These are phyloP conservation scores for Cordilura impudica DNA, from an alignment of 2,888 invertebrate species.

Conservation along the genomic window DNA sequence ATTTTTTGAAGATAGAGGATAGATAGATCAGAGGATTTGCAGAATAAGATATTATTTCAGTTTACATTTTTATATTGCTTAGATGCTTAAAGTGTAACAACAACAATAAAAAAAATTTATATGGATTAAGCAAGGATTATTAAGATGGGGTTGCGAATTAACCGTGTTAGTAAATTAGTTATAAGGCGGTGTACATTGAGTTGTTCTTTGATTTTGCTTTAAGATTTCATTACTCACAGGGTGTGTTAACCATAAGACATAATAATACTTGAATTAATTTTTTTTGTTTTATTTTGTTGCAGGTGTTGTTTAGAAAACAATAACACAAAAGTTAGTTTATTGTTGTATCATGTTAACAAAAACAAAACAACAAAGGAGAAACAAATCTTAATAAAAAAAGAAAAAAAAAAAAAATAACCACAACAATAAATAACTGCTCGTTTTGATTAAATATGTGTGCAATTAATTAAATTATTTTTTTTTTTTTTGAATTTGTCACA, in stretches of 20 bases:
- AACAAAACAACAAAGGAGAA: conserved; percentile 33
- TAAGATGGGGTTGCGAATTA: conserved; percentile 18
- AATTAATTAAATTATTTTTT: conserved; percentile 17
- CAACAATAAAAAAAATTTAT: conserved; percentile 1
- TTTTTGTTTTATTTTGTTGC: conserved; percentile 38
- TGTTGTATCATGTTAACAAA: conserved; percentile 28
- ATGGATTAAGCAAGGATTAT: conserved; percentile 21
- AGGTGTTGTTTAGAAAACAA: conserved; percentile 23
- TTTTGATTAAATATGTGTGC: conserved; percentile 37
- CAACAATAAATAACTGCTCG: conserved; percentile 21
- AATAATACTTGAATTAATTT: conserved; percentile 59
- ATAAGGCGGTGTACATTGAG: conserved; percentile 28
- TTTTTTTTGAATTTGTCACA: conserved; percentile 22
- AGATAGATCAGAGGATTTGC: not conserved
- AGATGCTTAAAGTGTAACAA: not conserved
- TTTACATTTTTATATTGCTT: not conserved
- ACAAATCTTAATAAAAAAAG: conserved; percentile 27
- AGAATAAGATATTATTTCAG: not conserved
- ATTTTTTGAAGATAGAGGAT: not conserved
- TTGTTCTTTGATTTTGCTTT: conserved; percentile 14
- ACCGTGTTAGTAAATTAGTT: conserved; percentile 21
- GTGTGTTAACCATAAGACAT: conserved; percentile 79
- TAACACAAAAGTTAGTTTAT: conserved; percentile 8
- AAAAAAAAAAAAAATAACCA: conserved; percentile 7
- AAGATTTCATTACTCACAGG: conserved; percentile 55